Conservation (phyloP, 1,140 invertebrate genomes). For the Hyphantria cunea region DNA sequence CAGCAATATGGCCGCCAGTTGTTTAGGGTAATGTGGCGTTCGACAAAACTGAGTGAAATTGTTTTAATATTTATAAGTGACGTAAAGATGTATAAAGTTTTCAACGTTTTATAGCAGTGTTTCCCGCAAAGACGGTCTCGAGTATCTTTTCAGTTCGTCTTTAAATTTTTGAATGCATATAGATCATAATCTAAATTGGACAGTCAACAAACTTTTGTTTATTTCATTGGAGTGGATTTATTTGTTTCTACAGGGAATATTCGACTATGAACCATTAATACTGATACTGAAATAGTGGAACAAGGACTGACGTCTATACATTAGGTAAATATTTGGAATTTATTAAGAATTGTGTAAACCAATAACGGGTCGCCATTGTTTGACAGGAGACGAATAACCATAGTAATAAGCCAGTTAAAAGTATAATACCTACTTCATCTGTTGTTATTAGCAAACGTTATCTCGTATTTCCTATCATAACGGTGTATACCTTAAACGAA, state of each 20-base stretch:
- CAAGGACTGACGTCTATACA: conserved; percentile 70
- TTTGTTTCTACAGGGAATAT: conserved; percentile 64
- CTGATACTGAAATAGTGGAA: conserved; percentile 70
- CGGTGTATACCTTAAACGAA: conserved; percentile 30
- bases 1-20: conserved; percentile 82
- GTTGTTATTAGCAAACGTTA: conserved; percentile 68
- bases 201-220: conserved; percentile 83
- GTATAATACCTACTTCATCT: conserved; percentile 57
- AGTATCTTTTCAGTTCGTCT: conserved; percentile 69
- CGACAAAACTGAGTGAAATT: conserved; percentile 79
- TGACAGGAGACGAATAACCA: conserved; percentile 73
- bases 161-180: conserved; percentile 70
- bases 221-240: conserved; percentile 74
- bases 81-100: conserved; percentile 78
- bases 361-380: conserved; percentile 79
- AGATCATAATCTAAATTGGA: conserved; percentile 74
- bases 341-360: conserved; percentile 55
- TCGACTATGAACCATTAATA: conserved; percentile 76
- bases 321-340: conserved; percentile 72
- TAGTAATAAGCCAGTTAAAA: conserved; percentile 50
- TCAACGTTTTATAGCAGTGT: conserved; percentile 78
- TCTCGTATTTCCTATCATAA: conserved; percentile 33
- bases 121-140: conserved; percentile 65
- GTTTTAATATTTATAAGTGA: conserved; percentile 73
- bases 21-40: conserved; percentile 82